Evolutionary conservation across 2,113 vertebrate species (phyloP), one percentile per base, ranked within the genome.

Genomic region (Planiliza haematocheilus): DNA sequence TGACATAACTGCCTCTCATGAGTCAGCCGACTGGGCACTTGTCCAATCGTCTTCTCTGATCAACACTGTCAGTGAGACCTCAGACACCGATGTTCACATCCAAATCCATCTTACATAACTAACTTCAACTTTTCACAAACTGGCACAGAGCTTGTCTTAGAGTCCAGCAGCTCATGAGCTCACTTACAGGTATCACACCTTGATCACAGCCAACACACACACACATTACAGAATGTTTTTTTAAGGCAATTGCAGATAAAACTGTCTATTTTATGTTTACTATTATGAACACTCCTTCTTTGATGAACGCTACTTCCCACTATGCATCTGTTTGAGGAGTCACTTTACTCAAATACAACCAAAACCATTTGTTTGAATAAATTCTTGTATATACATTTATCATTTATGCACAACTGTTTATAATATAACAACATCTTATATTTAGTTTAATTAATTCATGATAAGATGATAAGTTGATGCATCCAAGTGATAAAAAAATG

Each of bases 51-150:
- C 61, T 46, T 43, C 50, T 11, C 52, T 61, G 53, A 71, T 77
- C 69, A 64, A 61, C 13, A 14, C 24, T 20, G 20, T 38, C 66
- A 17, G 41, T 64, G 39, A 62, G 57, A 12, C 38, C 52, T 14
- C 6, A 42, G 12, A 65, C 53, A 43, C 42, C 17, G 50, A 36
- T 37, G 53, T 13, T 57, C 70, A 69, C 46, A 50, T 69, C 45
- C 14, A 48, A 56, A 36, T 74, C 34, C 36, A 77, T 64, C 49
- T 77, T 79, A 42, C 43, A 38, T 73, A 74, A 86, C 43, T 49
- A 69, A 68, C 24, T n/a, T 70, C 21, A 24, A 63, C 18, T 51
- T 76, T 79, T 36, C 17, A 8, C 49, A 48, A 8, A 51, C 10
- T 45, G 24, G 16, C 38, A 64, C 41, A 61, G 24, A 30, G 2